Conservation (phyloP, 2,113 vertebrate species). For the Oplegnathus fasciatus region DNA sequence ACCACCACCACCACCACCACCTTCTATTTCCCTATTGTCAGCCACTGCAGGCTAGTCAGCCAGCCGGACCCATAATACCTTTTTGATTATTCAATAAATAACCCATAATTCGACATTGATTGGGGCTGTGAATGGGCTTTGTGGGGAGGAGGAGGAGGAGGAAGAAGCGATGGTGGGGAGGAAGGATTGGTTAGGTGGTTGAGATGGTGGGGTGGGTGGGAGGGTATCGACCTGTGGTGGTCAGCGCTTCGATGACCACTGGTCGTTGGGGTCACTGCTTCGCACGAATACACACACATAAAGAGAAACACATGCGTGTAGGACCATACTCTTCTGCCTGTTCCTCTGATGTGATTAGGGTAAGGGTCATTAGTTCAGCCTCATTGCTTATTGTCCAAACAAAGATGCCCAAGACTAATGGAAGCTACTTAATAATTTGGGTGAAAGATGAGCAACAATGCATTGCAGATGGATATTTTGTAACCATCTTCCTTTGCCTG, state of each 20-base stretch:
- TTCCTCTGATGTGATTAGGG: constrained; percentile 82
- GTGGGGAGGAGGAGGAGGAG: constrained; percentile 53
- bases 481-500: not conserved
- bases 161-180: constrained; percentile 44
- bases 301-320: constrained; percentile 11
- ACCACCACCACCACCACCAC: constrained; percentile 31
- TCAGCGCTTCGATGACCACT: constrained; percentile 83
- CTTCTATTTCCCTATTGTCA: constrained; percentile 75
- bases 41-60: constrained; percentile 77
- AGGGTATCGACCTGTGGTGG: constrained; percentile 84
- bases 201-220: constrained; percentile 36
- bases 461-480: constrained; percentile 2
- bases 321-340: constrained; percentile 49
- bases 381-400: constrained; percentile 82
- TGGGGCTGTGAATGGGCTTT: constrained; percentile 83
- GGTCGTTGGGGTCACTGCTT: constrained; percentile 79
- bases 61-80: constrained; percentile 81
- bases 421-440: constrained; percentile 79
- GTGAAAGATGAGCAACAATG: constrained; percentile 48
- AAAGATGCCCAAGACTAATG: constrained; percentile 77
- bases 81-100: constrained; percentile 93
- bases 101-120: constrained; percentile 91
- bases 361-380: constrained; percentile 81
- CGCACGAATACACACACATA: constrained; percentile 45
- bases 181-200: constrained; percentile 62